phyloP scores from a whole-genome alignment of 1,140 invertebrate species.

The Pomacea maculata region DNA sequence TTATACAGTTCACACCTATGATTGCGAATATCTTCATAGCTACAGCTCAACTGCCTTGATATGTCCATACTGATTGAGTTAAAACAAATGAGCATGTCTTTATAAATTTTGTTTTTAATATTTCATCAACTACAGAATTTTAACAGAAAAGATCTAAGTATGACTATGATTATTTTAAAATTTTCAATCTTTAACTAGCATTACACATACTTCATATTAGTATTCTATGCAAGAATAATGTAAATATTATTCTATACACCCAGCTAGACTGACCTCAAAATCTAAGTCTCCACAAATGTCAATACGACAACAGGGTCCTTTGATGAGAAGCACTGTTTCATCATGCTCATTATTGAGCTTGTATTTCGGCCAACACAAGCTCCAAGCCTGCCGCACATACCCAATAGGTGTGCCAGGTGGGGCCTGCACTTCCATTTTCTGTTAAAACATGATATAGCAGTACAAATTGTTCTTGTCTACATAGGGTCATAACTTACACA shows the following conservation, averaged over 20 bases:
- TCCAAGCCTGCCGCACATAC: conserved; percentile 86
- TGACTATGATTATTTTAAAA: too few relatives aligned
- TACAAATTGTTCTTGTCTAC: too few relatives aligned
- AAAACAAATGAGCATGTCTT: too few relatives aligned
- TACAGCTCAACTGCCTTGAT: too few relatives aligned
- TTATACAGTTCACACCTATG: too few relatives aligned
- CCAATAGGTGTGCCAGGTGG: conserved; percentile 74
- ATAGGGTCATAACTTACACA: too few relatives aligned
- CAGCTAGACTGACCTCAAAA: conserved; percentile 66
- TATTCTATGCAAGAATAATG: background rate
- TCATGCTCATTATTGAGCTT: conserved; percentile 80
- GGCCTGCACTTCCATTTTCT: conserved; percentile 58
- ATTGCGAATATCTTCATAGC: background rate
- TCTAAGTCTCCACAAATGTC: conserved; percentile 83
- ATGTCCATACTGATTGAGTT: too few relatives aligned
- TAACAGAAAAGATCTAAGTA: too few relatives aligned
- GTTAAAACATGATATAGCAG: background rate
- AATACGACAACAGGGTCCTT: conserved; percentile 84
- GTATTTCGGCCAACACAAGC: conserved; percentile 81
- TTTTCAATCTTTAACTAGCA: too few relatives aligned
- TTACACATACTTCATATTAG: background rate
- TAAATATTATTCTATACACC: background rate
- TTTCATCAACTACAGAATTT: too few relatives aligned
- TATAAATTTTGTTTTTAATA: too few relatives aligned
- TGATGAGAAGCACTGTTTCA: conserved; percentile 81